These are phyloP conservation scores for Rhamphomyia laevipes DNA, from an alignment of 2,888 invertebrate species.

Conservation along the genomic window DNA sequence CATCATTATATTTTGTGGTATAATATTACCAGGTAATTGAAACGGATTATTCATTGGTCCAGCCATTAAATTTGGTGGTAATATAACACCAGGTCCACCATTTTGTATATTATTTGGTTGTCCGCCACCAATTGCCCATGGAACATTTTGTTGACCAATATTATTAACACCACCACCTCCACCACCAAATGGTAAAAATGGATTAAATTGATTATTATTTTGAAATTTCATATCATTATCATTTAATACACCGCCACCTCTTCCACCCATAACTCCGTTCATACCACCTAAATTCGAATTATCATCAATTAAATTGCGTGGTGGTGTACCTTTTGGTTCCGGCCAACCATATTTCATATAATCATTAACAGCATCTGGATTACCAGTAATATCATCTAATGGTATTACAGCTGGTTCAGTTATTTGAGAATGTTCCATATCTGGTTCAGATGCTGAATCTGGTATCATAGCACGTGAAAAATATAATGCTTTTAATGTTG, in stretches of 20 bases:
- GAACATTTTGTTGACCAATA: slow-evolving; percentile 1
- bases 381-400: slow-evolving; percentile 75
- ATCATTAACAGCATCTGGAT: slow-evolving; percentile 68
- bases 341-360: slow-evolving; percentile 71
- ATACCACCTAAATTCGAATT: slow-evolving; percentile 14
- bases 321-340: slow-evolving; percentile 61
- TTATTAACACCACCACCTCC: slow-evolving; percentile 3
- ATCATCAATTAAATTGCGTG: slow-evolving; percentile 24
- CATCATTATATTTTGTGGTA: slow-evolving; percentile 4
- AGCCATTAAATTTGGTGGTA: neutral
- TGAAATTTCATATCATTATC: slow-evolving; percentile 14
- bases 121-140: slow-evolving; percentile 1
- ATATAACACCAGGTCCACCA: neutral
- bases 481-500: slow-evolving; percentile 69
- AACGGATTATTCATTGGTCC: neutral
- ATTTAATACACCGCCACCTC: slow-evolving; percentile 8
- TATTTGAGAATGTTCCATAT: slow-evolving; percentile 63
- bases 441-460: slow-evolving; percentile 77
- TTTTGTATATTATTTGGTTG: neutral
- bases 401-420: slow-evolving; percentile 76
- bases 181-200: slow-evolving; percentile 27
- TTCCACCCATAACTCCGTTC: slow-evolving; percentile 12
- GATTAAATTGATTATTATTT: slow-evolving; percentile 25
- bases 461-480: slow-evolving; percentile 74
- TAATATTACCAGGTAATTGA: neutral